Conservation (phyloP, 2,113 vertebrate genomes). For the Corvus cornix region DNA sequence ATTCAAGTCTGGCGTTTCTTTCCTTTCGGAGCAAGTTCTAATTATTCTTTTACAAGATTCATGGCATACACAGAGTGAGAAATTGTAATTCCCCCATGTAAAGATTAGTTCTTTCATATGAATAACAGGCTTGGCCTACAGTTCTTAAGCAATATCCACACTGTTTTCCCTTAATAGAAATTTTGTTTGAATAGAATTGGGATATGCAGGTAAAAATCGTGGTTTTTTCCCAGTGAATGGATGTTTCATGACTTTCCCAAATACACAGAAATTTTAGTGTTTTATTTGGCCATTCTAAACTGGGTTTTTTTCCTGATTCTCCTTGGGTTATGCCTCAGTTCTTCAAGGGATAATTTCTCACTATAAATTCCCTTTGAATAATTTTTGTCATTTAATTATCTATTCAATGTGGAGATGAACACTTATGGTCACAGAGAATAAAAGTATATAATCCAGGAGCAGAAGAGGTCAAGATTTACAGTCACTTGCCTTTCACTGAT, state of each 20-base stretch:
- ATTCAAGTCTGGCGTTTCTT: not conserved
- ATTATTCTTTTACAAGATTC: conserved; percentile 56
- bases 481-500: conserved; percentile 50
- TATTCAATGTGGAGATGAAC: conserved; percentile 49
- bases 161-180: not conserved
- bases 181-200: not conserved
- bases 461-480: conserved; percentile 65
- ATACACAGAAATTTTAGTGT: not conserved
- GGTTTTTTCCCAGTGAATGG: not conserved
- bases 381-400: conserved; percentile 68
- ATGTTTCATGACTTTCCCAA: not conserved
- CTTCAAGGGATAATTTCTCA: conserved; percentile 22
- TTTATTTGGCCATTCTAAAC: conserved; percentile 11
- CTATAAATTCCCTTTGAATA: conserved; percentile 57
- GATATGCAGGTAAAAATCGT: not conserved
- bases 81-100: conserved; percentile 51
- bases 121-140: conserved; percentile 15
- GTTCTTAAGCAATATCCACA: not conserved
- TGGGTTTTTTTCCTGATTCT: not conserved
- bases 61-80: not conserved
- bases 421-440: conserved; percentile 57
- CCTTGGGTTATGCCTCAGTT: not conserved
- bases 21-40: conserved; percentile 47
- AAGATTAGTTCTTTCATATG: conserved; percentile 28
- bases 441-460: conserved; percentile 57